These are phyloP conservation scores for Mormyrus iriodes DNA, from an alignment of 2,113 vertebrate genomes.

Conservation along the genomic window DNA sequence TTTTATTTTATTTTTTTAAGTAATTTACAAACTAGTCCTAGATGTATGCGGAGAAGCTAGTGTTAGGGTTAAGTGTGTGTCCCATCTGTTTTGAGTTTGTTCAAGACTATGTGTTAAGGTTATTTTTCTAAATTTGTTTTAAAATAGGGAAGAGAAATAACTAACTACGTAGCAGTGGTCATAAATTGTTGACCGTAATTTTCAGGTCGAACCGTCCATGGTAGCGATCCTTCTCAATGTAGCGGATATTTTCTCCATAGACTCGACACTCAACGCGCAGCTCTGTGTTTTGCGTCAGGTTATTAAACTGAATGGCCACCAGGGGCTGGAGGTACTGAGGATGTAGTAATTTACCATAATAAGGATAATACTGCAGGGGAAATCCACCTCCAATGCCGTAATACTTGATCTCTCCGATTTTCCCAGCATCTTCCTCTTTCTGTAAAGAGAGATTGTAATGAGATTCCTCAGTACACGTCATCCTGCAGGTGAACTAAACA, in stretches of 20 bases:
- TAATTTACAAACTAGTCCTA: constrained; percentile 88
- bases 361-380: constrained; percentile 92
- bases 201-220: constrained; percentile 95
- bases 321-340: constrained; percentile 85
- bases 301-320: constrained; percentile 85
- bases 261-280: constrained; percentile 87
- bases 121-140: constrained; percentile 40
- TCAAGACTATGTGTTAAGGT: constrained; percentile 72
- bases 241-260: constrained; percentile 79
- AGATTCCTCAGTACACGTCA: neutral
- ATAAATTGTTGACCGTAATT: constrained; percentile 55
- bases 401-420: constrained; percentile 72
- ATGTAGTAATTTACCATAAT: constrained; percentile 87
- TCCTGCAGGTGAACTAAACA: neutral
- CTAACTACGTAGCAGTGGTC: constrained; percentile 47
- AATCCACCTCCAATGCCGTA: constrained; percentile 75
- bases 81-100: constrained; percentile 80
- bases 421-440: constrained; percentile 77
- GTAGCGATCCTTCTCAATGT: constrained; percentile 94
- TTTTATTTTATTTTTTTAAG: constrained; percentile 65
- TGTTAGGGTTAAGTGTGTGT: constrained; percentile 83
- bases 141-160: constrained; percentile 27
- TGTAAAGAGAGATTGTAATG: constrained; percentile 36
- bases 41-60: constrained; percentile 82
- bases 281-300: constrained; percentile 67